Base-by-base conservation (phyloP, 1,140 invertebrate species). In the Pseudomyrmex concolor region DNA sequence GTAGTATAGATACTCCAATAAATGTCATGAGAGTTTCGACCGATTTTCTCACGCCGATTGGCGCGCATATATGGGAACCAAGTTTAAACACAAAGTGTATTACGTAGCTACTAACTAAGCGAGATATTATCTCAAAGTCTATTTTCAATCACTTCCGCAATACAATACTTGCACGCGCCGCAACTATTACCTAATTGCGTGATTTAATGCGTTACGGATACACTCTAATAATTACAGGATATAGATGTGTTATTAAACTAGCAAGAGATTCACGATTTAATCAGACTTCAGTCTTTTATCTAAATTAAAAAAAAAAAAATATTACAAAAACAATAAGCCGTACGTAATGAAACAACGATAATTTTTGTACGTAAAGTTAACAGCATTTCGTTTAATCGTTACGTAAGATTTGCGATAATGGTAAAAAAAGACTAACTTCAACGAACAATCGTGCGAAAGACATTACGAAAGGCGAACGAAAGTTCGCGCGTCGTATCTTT, bases 1-100 rank as follows among this genome's bases (percentile, higher is more conserved):
- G 57, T 84, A 89, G n/a, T n/a, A 89, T 81, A 81, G 60, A 84
- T 90, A 72, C 5, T 50, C 17, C 22, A 68, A 76, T 57, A 51
- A 25, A 84, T 57, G 77, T 83, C 80, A 77, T 87, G 89, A 89
- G 89, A 89, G 83, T 84, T 34, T 34, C 83, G 71, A 76, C 19
- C 55, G 81, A 89, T 90, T 90, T 90, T 90, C 87, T 87, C 89
- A 90, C 85, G 87, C 73, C 34, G 81, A 84, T 45, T 84, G 13
- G 73, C 43, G 45, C n/a, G 51, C 17, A 19, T 64, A 68, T 51
- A 68, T 51, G 74, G 64, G 59, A 81, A 74, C 48, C 43, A 10
- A 19, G 62, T 50, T 84, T 80, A 84, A 45, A 66, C 77, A 59
- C 22, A 83, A 70, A 81, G 55, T 22, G 43, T 34, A 74, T 68